These are phyloP conservation scores for Nanger granti DNA, from an alignment of 2,113 vertebrate species.

Conservation along the genomic window DNA sequence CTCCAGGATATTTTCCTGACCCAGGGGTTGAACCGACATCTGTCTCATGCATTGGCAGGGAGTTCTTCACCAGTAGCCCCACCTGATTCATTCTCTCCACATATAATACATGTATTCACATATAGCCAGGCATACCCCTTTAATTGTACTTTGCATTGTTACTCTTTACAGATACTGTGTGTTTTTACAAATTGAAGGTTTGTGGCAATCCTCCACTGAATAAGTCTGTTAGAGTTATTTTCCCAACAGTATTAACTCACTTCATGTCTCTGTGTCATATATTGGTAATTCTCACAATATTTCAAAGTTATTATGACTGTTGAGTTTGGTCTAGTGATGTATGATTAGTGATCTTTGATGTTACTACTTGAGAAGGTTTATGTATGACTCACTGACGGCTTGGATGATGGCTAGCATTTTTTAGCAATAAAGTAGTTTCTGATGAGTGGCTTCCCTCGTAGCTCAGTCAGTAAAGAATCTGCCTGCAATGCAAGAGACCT, in stretches of 20 bases:
- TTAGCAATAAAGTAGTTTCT: not conserved
- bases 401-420: not conserved
- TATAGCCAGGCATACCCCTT: not conserved
- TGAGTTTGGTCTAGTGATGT: not conserved
- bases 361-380: not conserved
- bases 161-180: not conserved
- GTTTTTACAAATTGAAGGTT: not conserved
- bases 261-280: not conserved
- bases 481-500: not conserved
- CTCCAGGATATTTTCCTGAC: not conserved
- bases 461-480: not conserved
- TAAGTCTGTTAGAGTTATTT: not conserved
- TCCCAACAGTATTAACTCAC: not conserved
- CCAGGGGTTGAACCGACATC: not conserved
- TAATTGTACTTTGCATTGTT: not conserved
- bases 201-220: not conserved
- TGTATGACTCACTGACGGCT: not conserved
- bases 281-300: not conserved
- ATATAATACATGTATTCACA: not conserved
- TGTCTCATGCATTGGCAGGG: not conserved
- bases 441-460: not conserved
- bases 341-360: not conserved
- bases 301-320: not conserved
- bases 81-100: not conserved
- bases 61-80: not conserved